These are phyloP conservation scores for Tipula lateralis DNA, from an alignment of 2,888 invertebrate species.

Conservation along the genomic window DNA sequence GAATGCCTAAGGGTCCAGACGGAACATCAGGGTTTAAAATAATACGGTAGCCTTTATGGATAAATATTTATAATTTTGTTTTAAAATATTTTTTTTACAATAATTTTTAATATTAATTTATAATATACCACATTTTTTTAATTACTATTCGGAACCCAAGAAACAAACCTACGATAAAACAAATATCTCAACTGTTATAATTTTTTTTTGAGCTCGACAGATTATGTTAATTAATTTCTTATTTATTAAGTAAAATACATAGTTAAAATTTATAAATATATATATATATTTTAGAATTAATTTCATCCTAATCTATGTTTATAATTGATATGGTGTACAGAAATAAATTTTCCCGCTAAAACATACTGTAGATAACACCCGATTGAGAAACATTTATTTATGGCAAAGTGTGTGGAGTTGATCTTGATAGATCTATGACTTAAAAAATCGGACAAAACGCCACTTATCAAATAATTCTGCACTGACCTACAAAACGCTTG, in stretches of 20 bases:
- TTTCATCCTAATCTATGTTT: slow-evolving; percentile 15
- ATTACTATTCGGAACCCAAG: neutral
- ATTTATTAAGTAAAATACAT: neutral
- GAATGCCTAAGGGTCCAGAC: slow-evolving; percentile 75
- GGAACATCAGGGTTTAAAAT: slow-evolving; percentile 66
- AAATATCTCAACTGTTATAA: slow-evolving; percentile 5
- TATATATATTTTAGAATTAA: slow-evolving; percentile 11
- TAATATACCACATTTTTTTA: neutral
- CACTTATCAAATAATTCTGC: neutral
- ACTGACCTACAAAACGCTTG: neutral
- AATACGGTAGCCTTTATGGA: slow-evolving; percentile 54
- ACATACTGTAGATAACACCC: neutral
- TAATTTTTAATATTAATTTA: slow-evolving; percentile 25
- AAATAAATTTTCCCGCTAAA: neutral
- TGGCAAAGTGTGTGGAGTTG: neutral
- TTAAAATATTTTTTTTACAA: slow-evolving; percentile 20
- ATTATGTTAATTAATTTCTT: neutral
- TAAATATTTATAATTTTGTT: slow-evolving; percentile 24
- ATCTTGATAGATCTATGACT: neutral
- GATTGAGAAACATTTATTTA: neutral
- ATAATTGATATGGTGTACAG: neutral
- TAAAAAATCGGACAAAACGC: neutral
- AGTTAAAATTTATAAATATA: slow-evolving; percentile 24
- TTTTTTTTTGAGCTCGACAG: neutral
- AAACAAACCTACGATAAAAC: neutral